Evolutionary conservation across 2,113 vertebrate species (phyloP).

Genomic region (Pygoscelis antarcticus): DNA sequence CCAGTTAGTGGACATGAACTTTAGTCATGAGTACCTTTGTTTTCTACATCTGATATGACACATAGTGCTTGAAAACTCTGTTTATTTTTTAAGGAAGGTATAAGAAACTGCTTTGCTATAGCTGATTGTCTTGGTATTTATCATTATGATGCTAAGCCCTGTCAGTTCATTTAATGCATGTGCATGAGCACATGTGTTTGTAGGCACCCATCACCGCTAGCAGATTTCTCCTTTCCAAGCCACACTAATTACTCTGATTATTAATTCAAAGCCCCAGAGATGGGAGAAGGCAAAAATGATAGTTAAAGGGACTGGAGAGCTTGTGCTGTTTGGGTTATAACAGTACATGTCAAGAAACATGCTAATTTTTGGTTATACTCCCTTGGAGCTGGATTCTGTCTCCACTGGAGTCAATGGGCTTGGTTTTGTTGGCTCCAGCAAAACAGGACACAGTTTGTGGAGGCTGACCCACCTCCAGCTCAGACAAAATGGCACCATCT

Average conservation of each 20-base stretch:
- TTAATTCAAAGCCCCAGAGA: background rate
- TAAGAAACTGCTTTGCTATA: background rate
- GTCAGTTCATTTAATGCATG: background rate
- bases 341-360: background rate
- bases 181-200: background rate
- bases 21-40: background rate
- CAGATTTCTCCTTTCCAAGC: background rate
- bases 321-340: background rate
- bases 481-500: background rate
- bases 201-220: background rate
- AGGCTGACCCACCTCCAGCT: background rate
- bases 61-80: background rate
- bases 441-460: background rate
- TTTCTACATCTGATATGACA: background rate
- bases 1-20: constrained; percentile 4
- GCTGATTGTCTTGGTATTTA: background rate
- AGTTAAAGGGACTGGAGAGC: background rate
- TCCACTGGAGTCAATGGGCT: background rate
- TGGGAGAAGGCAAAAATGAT: background rate
- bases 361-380: background rate
- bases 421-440: background rate
- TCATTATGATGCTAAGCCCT: background rate
- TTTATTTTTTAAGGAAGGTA: constrained; percentile 8
- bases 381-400: background rate
- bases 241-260: background rate